Base-by-base conservation (phyloP, 35 echinoderm and acorn worm genomes). In the Lytechinus variegatus region DNA sequence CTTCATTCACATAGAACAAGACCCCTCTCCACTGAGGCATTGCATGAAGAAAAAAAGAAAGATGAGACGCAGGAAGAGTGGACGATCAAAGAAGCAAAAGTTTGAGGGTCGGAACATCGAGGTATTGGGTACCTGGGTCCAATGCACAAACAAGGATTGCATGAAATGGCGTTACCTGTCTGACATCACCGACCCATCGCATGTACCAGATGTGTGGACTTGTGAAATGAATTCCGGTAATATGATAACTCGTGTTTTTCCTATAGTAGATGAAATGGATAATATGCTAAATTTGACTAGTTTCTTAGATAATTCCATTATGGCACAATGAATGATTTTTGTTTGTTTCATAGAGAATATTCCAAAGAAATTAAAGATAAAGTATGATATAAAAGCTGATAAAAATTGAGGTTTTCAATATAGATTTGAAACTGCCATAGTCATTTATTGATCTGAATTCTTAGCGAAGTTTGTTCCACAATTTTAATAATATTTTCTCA, bases 201-300 rank as follows among this genome's bases (percentile, higher is more conserved):
- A 96, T 61, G 61, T 99, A 56, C 94, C 96, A 7, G 95, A 97
- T 2, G 13, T 93, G 13, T 99, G 98, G 98, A 96, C 87, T 56
- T 99, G 98, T 95, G 72, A 95, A 52, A 97, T 97, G 96, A 97
- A 99, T 93, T 90, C 96, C 95, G 97, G 97, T 98, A 56, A 57
- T 94, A 14, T 24, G 10, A 44, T 44, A 44, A 44, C 33, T 44
- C 33, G 2, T 44, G 33, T 44, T 44, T 44, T 44, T 44, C 33
- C 33, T 44, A 44, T 44, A 44, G 33, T 44, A 44, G 2, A 44
- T 44, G 33, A 44, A 44, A 44, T 44, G 33, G 33, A 44, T 44
- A 44, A 44, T 44, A 44, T 44, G 33, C 33, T 44, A 44, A 44
- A 1, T 44, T 44, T 44, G 33, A 44, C 33, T 44, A 44, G 33